These are phyloP conservation scores for Acanthosepion lycidas DNA, from an alignment of 2,888 invertebrate species.

Conservation along the genomic window DNA sequence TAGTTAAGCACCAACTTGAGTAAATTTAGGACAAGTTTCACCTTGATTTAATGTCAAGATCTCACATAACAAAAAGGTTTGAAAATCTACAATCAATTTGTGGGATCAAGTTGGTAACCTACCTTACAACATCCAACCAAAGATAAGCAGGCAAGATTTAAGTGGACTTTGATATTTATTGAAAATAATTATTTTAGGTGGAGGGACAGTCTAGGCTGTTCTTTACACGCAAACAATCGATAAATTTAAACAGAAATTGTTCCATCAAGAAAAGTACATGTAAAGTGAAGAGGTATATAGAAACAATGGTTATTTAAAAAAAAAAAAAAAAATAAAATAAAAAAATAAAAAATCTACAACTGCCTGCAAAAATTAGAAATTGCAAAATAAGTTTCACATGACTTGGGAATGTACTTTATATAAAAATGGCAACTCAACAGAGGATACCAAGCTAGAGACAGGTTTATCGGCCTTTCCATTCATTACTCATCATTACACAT, in stretches of 20 bases:
- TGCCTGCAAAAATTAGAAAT: background rate
- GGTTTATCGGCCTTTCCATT: background rate
- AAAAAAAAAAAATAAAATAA: background rate
- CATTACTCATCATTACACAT: conserved; percentile 33
- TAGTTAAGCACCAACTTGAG: background rate
- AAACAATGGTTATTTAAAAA: background rate
- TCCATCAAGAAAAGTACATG: background rate
- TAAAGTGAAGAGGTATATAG: background rate
- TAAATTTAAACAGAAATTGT: background rate
- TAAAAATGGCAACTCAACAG: background rate
- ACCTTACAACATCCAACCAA: background rate
- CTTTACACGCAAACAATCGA: conserved; percentile 10
- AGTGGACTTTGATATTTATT: background rate
- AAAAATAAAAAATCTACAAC: background rate
- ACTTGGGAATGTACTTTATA: background rate
- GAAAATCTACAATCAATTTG: background rate
- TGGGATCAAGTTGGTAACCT: background rate
- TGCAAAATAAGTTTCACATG: background rate
- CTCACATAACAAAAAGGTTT: background rate
- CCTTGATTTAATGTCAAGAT: background rate
- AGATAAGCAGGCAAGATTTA: conserved; percentile 11
- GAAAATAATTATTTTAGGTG: conserved; percentile 24
- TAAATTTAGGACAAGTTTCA: background rate
- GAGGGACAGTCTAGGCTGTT: conserved; percentile 33
- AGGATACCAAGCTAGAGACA: background rate